Evolutionary conservation across 1,140 invertebrate genomes (phyloP), one percentile per base, ranked within the genome.

Genomic region (Ceratina calcarata): DNA sequence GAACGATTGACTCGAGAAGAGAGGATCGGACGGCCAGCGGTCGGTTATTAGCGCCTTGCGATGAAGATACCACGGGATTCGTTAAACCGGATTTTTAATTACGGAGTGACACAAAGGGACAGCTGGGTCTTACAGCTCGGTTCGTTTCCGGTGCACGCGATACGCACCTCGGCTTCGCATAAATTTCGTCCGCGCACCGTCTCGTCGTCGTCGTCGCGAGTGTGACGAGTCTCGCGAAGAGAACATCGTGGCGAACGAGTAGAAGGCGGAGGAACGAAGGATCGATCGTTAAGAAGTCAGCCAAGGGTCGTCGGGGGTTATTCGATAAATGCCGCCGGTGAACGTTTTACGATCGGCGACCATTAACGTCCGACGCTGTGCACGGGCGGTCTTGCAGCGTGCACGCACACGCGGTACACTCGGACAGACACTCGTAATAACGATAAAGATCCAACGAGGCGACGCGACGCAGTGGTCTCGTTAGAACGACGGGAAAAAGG

Each of bases 71-170:
- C 67, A 78, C 80, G 15, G 1, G 8, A 55, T 89, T 90, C 85
- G 84, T 89, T 88, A 86, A 86, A 87, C 80, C 66, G 82, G 16
- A 88, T 89, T 87, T 79, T 89, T 90, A 89, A 90, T 90, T 88
- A 85, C 85, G 65, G 79, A 89, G 84, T 90, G 89, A 90, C 87
- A 89, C 57, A 60, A 16, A 24, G 27, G 65, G 61, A 45, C 86
- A 86, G 82, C 72, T 86, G 84, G 20, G 87, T 87, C 88, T 88
- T 88, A 88, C 87, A 87, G 84, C 85, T 87, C 81, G 78, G 82
- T 69, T 45, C 81, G 83, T 89, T 90, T 90, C 86, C 89, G 85
- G 87, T 80, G 86, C 87, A 88, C 87, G 88, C 88, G 85, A 90
- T 85, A 80, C 65, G 45, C 64, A 55, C 66, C 70, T 55, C 6